Evolutionary conservation across 2,888 invertebrate genomes (phyloP), one percentile per base, ranked within the genome.

Genomic region (Microctonus aethiopoides): DNA sequence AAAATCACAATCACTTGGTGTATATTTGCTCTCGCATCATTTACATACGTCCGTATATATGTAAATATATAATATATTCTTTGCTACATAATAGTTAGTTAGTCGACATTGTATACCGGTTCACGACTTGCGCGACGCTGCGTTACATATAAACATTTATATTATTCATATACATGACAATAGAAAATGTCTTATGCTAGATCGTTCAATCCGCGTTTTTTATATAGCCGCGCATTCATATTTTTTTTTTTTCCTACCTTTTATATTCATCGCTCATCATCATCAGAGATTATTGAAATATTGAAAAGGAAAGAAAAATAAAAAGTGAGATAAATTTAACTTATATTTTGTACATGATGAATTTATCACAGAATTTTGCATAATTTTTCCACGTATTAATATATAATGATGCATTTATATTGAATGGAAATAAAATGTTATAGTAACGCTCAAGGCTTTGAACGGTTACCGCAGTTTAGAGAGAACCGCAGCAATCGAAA

Each of bases 151-250:
- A 22, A 73, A 62, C 74, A 64, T 76, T n/a, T n/a, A n/a, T n/a
- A n/a, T n/a, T n/a, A n/a, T n/a, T n/a, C n/a, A 80, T 82, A 81
- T 82, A 80, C 81, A 80, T 82, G 75, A 83, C 80, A 83, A 83
- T 80, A 24, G 41, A 41, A 76, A 71, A 74, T 63, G 75, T 76
- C 78, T 76, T 77, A 77, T n/a, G n/a, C n/a, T n/a, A n/a, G 79
- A 74, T 61, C 61, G 29, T 61, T 61, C 13, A 56, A 56, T 29
- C 73, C 75, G 77, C 77, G 78, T 77, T 76, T 74, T 81, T 82
- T 80, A 80, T n/a, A n/a, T n/a, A n/a, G 80, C 78, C 76, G 78
- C 76, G 78, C 75, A n/a, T n/a, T 79, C 71, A 39, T n/a, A 32
- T 64, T 59, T 22, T 29, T 41, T 66, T 73, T 39, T 36, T 60